Base-by-base conservation (phyloP, 2,888 invertebrate genomes). In the Drosophila antonietae region DNA sequence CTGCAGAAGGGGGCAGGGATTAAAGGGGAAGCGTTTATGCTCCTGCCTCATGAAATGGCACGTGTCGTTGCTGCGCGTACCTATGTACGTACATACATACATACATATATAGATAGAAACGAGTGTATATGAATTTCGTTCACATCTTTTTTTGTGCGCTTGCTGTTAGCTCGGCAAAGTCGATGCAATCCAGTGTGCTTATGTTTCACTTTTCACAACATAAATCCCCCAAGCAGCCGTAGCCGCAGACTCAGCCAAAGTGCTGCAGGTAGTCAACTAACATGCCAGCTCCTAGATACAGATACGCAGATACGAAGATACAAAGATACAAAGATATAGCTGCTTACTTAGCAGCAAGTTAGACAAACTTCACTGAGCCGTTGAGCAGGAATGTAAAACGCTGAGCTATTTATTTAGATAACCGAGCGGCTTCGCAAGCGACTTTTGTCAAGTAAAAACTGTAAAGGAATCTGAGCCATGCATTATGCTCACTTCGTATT, bases 141-240 rank as follows among this genome's bases (percentile, higher is more conserved):
- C 57, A 39, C 53, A 53, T 53, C 15, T 39, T 52, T 55, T 64
- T 58, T 44, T 68, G 57, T 62, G 64, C 63, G 66, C 63, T 82
- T n/a, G 51, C 56, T 69, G 60, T 60, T 81, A 68, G 67, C 64
- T 67, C 53, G 70, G 51, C 61, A 78, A 81, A 87, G 77, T 76
- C 78, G 75, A 71, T 89, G 87, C 85, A 83, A 87, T 89, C 84
- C 89, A 73, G 82, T 68, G 65, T 87, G 85, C 85, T 88, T 89
- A 89, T 89, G 85, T 87, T 87, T 87, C 86, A 87, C 89, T 87
- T 89, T 89, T 88, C 86, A 88, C 84, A 85, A 81, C 87, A 83
- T 88, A 88, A 85, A 85, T 88, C 84, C 84, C 84, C 74, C 66
- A 60, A 68, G 84, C 68, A 80, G 71, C 43, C 78, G 15, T 44